Evolutionary conservation across 1,140 invertebrate species (phyloP).

Genomic region (Phymorhynchus buccinoides): DNA sequence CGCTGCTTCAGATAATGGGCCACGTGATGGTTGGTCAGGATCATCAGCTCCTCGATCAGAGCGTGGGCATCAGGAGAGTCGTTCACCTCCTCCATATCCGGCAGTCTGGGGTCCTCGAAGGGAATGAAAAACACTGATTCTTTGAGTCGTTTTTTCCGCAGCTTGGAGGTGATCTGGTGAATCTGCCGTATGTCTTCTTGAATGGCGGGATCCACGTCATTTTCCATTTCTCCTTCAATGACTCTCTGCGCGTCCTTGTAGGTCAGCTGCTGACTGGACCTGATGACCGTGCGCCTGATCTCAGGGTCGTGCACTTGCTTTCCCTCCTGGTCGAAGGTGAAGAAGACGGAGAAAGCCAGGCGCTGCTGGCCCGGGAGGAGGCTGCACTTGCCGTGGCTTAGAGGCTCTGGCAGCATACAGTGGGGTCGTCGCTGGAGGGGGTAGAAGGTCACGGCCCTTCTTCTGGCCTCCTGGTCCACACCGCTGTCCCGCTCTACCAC

Average conservation of each 20-base stretch:
- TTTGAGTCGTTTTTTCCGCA: conserved; percentile 50
- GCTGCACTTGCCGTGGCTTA: conserved; percentile 71
- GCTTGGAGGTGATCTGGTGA: conserved; percentile 50
- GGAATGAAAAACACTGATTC: conserved; percentile 50
- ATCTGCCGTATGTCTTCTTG: conserved; percentile 47
- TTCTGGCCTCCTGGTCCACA: conserved; percentile 66
- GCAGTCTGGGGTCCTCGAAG: conserved; percentile 46
- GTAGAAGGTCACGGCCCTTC: conserved; percentile 67
- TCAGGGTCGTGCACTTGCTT: conserved; percentile 5
- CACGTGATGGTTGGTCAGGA: conserved; percentile 54
- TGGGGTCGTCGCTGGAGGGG: conserved; percentile 58
- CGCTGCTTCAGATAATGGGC: conserved; percentile 46
- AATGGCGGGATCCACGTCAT: conserved; percentile 12
- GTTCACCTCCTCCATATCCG: conserved; percentile 45
- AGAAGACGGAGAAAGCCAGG: conserved; percentile 60
- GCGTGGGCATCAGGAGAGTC: conserved; percentile 61
- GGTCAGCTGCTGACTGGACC: conserved; percentile 51
- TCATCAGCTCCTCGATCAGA: conserved; percentile 66
- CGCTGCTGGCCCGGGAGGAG: conserved; percentile 66
- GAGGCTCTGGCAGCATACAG: conserved; percentile 72
- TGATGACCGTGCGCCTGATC: conserved; percentile 51
- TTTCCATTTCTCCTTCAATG: conserved; percentile 37
- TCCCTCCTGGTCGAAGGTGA: conserved; percentile 50
- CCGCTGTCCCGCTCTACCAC: conserved; percentile 58
- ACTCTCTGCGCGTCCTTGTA: conserved; percentile 60